These are phyloP conservation scores for Allobates femoralis DNA, from an alignment of 2,797 vertebrate genomes.

Conservation along the genomic window DNA sequence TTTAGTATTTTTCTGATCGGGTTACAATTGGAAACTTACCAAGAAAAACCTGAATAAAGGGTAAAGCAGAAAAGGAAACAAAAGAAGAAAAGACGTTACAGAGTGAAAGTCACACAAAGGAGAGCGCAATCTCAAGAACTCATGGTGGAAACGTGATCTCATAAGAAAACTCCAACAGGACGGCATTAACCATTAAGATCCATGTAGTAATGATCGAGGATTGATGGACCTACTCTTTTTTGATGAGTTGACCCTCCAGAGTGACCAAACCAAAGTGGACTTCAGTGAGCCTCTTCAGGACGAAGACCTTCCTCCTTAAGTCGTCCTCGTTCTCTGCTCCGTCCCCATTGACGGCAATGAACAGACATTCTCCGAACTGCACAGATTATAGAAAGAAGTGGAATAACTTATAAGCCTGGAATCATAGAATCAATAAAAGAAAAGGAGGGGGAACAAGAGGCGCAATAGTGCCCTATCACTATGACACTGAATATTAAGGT, in stretches of 20 bases:
- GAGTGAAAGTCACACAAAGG: background rate
- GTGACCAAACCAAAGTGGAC: slow-evolving; percentile 91
- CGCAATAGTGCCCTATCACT: no score
- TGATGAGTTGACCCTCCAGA: slow-evolving; percentile 85
- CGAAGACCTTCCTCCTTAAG: slow-evolving; percentile 88
- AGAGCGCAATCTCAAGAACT: no score
- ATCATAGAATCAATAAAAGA: no score
- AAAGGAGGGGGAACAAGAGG: no score
- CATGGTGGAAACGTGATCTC: background rate
- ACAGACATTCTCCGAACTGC: slow-evolving; percentile 94
- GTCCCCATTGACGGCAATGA: slow-evolving; percentile 92
- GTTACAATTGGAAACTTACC: background rate
- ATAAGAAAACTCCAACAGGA: background rate
- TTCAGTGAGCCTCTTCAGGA: slow-evolving; percentile 90
- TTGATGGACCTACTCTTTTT: slow-evolving; percentile 82
- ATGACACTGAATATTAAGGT: no score
- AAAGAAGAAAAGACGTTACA: background rate
- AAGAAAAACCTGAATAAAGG: background rate
- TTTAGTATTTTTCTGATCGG: background rate
- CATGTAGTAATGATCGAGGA: background rate
- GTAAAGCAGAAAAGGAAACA: slow-evolving; percentile 2
- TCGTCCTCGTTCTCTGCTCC: slow-evolving; percentile 87
- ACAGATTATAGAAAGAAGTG: slow-evolving; percentile 4
- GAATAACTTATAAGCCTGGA: background rate
- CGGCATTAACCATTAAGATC: background rate